These are phyloP conservation scores for Drosophila rufa DNA, from an alignment of 1,140 invertebrate genomes.

Conservation along the genomic window DNA sequence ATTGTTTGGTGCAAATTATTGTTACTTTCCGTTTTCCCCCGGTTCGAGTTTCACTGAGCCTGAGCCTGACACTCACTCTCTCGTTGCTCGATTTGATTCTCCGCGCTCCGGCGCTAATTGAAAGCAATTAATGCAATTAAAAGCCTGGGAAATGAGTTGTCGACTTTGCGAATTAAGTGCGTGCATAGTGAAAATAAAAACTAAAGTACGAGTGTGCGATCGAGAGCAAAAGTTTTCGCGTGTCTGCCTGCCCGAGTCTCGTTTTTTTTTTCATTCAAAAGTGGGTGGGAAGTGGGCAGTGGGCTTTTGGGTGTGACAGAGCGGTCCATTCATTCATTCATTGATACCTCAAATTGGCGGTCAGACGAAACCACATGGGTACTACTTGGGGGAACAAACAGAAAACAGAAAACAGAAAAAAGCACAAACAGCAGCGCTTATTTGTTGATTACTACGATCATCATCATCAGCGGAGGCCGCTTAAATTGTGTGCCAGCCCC, in stretches of 20 bases:
- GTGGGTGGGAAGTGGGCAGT: constrained; percentile 6
- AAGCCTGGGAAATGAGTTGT: constrained; percentile 51
- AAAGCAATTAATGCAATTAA: constrained; percentile 80
- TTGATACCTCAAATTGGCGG: constrained; percentile 68
- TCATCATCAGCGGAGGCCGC: constrained; percentile 43
- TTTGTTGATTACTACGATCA: constrained; percentile 52
- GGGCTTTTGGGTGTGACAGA: constrained; percentile 34
- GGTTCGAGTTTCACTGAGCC: constrained; percentile 8
- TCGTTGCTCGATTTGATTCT: not conserved
- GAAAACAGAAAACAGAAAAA: constrained; percentile 1
- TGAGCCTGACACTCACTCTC: not conserved
- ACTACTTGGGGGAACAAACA: not conserved
- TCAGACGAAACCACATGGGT: constrained; percentile 30
- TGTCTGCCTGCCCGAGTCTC: constrained; percentile 2
- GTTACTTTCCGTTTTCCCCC: not conserved
- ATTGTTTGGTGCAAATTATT: constrained; percentile 6
- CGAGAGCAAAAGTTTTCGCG: constrained; percentile 47
- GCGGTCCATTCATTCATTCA: constrained; percentile 34
- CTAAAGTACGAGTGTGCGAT: constrained; percentile 24
- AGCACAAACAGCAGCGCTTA: constrained; percentile 14
- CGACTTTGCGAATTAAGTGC: constrained; percentile 32
- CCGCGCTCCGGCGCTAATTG: constrained; percentile 59
- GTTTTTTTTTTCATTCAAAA: constrained; percentile 29
- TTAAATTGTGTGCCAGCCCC: constrained; percentile 32
- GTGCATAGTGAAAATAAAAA: constrained; percentile 19